Evolutionary conservation across 2,113 vertebrate genomes (phyloP), one percentile per base, ranked within the genome.

Genomic region (Crotalus helleri): DNA sequence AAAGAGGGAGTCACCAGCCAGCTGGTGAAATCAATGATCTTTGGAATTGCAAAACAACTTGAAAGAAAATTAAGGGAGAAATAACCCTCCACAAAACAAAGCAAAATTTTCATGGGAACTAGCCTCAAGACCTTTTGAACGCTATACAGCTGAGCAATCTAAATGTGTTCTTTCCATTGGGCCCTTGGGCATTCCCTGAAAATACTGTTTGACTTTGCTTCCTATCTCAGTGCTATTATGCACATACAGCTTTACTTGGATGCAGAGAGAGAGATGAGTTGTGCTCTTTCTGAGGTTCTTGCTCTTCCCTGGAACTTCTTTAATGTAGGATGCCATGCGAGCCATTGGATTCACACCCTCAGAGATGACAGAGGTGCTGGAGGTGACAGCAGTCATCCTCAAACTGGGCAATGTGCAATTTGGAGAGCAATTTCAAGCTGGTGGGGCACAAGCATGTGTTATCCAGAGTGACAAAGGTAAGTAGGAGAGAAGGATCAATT

Each of bases 381-480:
- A 98, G 93, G 97, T 98, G 95, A 96, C 95, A 0, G 97, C 98
- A 0, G 92, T 98, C 64, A 97, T 98, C 93, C 97, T 98, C 93
- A 98, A 98, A 93, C 90, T 98, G 93, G 98, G 98, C 51, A 98
- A 98, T 0, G 89, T 98, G 91, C 85, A 96, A 91, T 95, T 98
- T 92, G 94, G 89, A 11, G 90, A 97, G 2, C 96, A 97, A 69
- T 97, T 95, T 95, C 97, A 97, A 94, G 96, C 98, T 95, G 97
- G 93, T 0, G 98, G 98, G 57, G 94, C 96, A 55, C 93, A 97
- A 92, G 94, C 97, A 13, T 97, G 97, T 93, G 96, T 96, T 94
- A 94, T 98, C 69, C 0, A 87, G 0, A 95, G 98, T 61, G 92
- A 90, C 0, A 96, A 1, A 97, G 97, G 98, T 98, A 93, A 85